Base-by-base conservation (phyloP, 2,797 vertebrate species). In the Anabas testudineus region DNA sequence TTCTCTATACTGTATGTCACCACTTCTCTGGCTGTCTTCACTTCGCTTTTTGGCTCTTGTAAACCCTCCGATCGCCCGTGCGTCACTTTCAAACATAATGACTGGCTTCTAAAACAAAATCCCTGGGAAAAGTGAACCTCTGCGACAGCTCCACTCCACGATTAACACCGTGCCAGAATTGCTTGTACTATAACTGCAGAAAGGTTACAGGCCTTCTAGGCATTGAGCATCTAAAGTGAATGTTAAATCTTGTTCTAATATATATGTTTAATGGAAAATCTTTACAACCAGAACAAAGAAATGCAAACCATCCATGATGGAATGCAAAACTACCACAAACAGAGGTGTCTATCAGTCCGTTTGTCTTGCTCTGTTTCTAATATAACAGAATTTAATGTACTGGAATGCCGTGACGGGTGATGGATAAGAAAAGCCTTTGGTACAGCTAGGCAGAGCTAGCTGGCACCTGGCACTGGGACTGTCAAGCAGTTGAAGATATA, bases 381-480 rank as follows among this genome's bases (percentile, higher is more conserved):
- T n/a, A n/a, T n/a, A n/a, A n/a, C n/a, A n/a, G n/a, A n/a, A n/a
- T n/a, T n/a, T n/a, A n/a, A n/a, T n/a, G n/a, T n/a, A n/a, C n/a
- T n/a, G n/a, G n/a, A n/a, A n/a, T 34, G 63, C 10, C 30, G 19
- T 49, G 12, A 36, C 49, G 42, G 13, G 43, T 28, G 8, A 21
- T 42, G 9, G 30, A 26, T 61, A 42, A n/a, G 19, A 26, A 46
- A 22, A 15, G 9, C 28, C 42, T 7, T 55, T 14, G 36, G 62
- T 47, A 49, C 46, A 45, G 66, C 63, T 0, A 51, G 49, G 68
- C 36, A 22, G 65, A 56, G 72, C 55, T 6, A 39, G 19, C n/a
- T 10, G 67, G 74, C 22, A 73, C 71, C 82, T 78, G 83, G 76
- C 61, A 78, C 82, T 0, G 42, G 14, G 58, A 15, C 57, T 7